Conservation (phyloP, 1,140 invertebrate species). For the Oscheius sp. region DNA sequence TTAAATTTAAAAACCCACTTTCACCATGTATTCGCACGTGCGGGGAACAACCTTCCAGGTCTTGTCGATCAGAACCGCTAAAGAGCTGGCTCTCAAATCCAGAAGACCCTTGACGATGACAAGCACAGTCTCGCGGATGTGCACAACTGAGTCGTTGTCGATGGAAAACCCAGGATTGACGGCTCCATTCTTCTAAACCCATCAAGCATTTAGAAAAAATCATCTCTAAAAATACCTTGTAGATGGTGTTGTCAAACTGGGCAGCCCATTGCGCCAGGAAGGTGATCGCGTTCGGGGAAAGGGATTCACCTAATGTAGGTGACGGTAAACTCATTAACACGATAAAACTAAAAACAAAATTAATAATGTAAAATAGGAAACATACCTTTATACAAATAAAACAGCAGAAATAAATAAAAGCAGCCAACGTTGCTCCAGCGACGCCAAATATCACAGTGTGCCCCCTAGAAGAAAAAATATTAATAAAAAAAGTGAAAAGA, state of each 20-base stretch:
- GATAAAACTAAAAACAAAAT: too few species aligned
- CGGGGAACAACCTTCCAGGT: background rate
- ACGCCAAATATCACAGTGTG: too few species aligned
- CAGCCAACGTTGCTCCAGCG: too few species aligned
- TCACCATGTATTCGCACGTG: conserved; percentile 9
- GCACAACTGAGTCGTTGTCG: conserved; percentile 17
- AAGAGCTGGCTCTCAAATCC: conserved; percentile 16
- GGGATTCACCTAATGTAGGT: too few species aligned
- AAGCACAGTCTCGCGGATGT: conserved; percentile 3
- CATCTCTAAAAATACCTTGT: conserved; percentile 2
- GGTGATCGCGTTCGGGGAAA: too few species aligned
- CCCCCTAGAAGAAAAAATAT: too few species aligned
- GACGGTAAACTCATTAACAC: too few species aligned
- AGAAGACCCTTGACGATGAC: conserved; percentile 1
- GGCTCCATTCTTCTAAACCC: too few species aligned
- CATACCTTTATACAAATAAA: too few species aligned
- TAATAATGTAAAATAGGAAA: too few species aligned
- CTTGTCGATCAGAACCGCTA: conserved; percentile 17
- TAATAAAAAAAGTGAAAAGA: too few species aligned
- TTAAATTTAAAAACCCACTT: background rate
- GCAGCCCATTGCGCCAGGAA: background rate
- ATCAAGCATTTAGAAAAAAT: conserved; percentile 11
- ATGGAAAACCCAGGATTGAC: conserved; percentile 30
- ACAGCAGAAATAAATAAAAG: too few species aligned
- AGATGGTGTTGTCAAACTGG: conserved; percentile 14